A percentile compares a stretch with the other conserved stretches of the same genome.
These are phyloP conservation scores for Sardina pilchardus DNA, from an alignment of 2,113 vertebrate genomes.

Conservation along the genomic window DNA sequence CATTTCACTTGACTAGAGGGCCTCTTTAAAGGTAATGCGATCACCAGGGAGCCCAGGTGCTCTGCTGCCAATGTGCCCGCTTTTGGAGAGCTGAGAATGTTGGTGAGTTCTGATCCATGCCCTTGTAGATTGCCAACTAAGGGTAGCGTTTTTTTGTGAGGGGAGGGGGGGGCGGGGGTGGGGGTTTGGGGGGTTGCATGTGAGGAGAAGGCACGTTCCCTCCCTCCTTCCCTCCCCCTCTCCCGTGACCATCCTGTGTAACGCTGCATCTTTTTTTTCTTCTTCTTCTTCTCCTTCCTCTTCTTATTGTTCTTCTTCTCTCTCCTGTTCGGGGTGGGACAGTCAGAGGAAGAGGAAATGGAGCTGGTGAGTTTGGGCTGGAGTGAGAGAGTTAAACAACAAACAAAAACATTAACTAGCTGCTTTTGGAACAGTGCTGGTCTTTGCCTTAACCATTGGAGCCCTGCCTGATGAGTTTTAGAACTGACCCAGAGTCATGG, in stretches of 20 bases:
- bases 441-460: not conserved
- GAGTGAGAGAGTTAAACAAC: constrained; percentile 52
- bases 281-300: not conserved
- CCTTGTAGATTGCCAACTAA: not conserved
- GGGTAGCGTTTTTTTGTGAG: not conserved
- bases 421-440: not conserved
- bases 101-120: not conserved
- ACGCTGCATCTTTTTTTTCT: not conserved
- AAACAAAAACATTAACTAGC: not conserved
- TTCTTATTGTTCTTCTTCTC: not conserved
- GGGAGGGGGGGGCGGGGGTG: too few species aligned
- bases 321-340: constrained; percentile 67
- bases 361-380: constrained; percentile 90
- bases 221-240: not conserved
- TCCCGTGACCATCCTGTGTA: not conserved
- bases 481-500: not conserved
- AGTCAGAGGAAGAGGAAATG: constrained; percentile 98
- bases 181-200: not conserved
- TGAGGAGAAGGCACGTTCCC: too few species aligned
- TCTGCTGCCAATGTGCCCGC: constrained; percentile 28
- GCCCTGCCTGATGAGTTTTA: not conserved
- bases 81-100: not conserved
- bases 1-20: constrained; percentile 35
- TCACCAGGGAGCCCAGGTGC: constrained; percentile 14
- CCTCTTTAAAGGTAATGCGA: constrained; percentile 26